These are phyloP conservation scores for Petrocephalus schoutedeni DNA, from an alignment of 2,797 vertebrate species.

Conservation along the genomic window DNA sequence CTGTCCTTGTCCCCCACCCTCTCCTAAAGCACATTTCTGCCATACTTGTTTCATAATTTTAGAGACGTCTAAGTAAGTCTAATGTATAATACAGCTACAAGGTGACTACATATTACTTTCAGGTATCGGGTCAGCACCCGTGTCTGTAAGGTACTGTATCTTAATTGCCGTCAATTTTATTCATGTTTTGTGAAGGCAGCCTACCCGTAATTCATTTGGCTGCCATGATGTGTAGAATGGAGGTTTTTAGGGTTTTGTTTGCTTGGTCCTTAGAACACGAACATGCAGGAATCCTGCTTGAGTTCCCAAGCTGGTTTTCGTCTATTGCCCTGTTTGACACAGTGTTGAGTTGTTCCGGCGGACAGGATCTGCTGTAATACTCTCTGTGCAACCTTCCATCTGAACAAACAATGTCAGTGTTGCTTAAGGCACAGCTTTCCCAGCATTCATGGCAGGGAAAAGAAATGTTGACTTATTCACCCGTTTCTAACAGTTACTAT, in stretches of 20 bases:
- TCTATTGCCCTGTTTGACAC: background rate
- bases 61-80: background rate
- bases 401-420: background rate
- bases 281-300: background rate
- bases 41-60: background rate
- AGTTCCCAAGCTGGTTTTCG: background rate
- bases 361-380: background rate
- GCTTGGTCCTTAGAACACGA: background rate
- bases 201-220: background rate
- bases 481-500: background rate
- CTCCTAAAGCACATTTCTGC: background rate
- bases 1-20: conserved; percentile 69
- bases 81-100: background rate
- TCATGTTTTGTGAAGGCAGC: background rate
- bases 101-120: background rate
- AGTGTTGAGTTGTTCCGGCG: background rate
- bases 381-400: background rate
- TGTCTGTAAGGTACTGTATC: background rate
- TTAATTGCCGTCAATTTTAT: background rate
- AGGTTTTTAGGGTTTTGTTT: background rate
- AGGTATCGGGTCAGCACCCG: background rate
- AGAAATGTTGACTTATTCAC: background rate
- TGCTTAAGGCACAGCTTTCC: background rate
- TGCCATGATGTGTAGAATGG: background rate
- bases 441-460: background rate